A percentile compares a stretch with the other conserved stretches of the same genome.
phyloP scores from a whole-genome alignment of 2,113 vertebrate species.

The Sialia sialis region DNA sequence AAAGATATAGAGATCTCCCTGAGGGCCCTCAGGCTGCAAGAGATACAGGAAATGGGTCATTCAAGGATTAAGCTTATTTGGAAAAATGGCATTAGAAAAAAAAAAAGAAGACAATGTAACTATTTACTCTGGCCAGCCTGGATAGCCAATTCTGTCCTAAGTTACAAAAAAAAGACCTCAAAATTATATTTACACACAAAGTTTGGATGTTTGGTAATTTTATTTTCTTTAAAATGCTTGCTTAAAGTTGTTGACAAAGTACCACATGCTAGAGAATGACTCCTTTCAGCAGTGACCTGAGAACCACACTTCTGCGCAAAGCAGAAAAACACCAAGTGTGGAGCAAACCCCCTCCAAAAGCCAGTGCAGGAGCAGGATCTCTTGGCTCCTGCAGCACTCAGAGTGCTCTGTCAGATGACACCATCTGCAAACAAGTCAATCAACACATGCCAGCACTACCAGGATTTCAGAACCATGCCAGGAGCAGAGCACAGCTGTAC shows the following conservation, averaged over 20 bases:
- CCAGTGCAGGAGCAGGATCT: background rate
- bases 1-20: slow-evolving; percentile 17
- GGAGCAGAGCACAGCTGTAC: background rate
- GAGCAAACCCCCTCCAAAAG: background rate
- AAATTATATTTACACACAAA: background rate
- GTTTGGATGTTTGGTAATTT: background rate
- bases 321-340: background rate
- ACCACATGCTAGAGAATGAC: background rate
- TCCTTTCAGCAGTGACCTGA: background rate
- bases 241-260: background rate
- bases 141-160: background rate
- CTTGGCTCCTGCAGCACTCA: background rate
- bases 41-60: slow-evolving; percentile 51
- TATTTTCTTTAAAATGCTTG: background rate
- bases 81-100: slow-evolving; percentile 15
- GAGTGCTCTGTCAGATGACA: background rate
- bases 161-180: background rate
- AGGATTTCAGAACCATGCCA: background rate
- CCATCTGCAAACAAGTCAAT: background rate
- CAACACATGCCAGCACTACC: background rate
- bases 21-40: slow-evolving; percentile 10
- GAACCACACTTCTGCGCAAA: background rate
- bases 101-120: slow-evolving; percentile 8
- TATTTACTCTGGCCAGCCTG: slow-evolving; percentile 25
- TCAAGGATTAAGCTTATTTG: slow-evolving; percentile 39